Evolutionary conservation across 2,797 vertebrate genomes (phyloP), one percentile per base, ranked within the genome.

Genomic region (Acridotheres tristis): DNA sequence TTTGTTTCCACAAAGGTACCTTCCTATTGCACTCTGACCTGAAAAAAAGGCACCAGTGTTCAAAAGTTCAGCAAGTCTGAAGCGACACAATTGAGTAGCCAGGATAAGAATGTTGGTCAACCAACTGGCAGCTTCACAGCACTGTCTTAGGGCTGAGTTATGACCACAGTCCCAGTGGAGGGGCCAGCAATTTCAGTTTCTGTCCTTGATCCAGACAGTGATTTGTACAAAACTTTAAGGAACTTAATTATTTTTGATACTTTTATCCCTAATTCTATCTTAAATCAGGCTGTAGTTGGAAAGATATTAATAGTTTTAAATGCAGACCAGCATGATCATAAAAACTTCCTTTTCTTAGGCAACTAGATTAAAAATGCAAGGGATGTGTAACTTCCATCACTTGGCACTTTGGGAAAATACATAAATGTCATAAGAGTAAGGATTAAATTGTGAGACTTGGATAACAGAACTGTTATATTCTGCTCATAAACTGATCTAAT

Each of bases 401-500:
- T 85, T 92, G 86, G 67, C 5, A 0, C 81, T 94, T 85, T 83
- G 62, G 85, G 72, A 96, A 93, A 89, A 91, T 92, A 47, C 75
- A 83, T 92, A 90, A 96, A 95, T 96, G 94, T 96, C 93, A 59
- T 67, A 91, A 91, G 63, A 85, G 63, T 81, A 55, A 68, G 80
- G 71, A 91, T 93, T 94, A 96, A 96, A 95, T 94, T 83, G 82
- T 94, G 77, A 73, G 67, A 85, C 62, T 91, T 93, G 83, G 91
- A 66, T 93, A 96, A 86, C 87, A 81, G 82, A 94, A 73, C 69
- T 88, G 85, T 88, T 95, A 81, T 62, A 75, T 90, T 55, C 82
- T 92, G 92, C 88, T 96, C 93, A 75, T 95, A 94, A 95, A 96
- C 82, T 84, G 93, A 91, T 95, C 85, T 96, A 88, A 95, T 93